Percentiles rank a stretch among this genome's conserved stretches.
These are phyloP conservation scores for Melinaea menophilus DNA, from an alignment of 2,888 invertebrate species.

Conservation along the genomic window DNA sequence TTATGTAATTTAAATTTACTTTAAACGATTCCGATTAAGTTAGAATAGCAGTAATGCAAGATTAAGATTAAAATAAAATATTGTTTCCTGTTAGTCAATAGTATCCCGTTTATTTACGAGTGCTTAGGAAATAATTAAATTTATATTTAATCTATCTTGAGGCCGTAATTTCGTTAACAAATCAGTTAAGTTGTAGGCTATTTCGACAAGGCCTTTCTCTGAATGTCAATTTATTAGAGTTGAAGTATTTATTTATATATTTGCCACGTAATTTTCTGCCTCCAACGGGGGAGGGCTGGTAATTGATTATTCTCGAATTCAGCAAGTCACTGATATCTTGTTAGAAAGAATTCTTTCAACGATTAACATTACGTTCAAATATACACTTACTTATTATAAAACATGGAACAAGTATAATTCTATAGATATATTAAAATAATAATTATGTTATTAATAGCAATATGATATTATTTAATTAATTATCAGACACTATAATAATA, in stretches of 20 bases:
- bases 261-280: neutral
- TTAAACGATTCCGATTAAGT: too few species aligned
- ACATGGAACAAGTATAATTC: too few species aligned
- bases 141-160: neutral
- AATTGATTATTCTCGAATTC: slow-evolving; percentile 2
- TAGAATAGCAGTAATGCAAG: too few species aligned
- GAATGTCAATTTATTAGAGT: neutral
- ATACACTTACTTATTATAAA: too few species aligned
- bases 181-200: neutral
- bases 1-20: too few species aligned
- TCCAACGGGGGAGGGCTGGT: neutral
- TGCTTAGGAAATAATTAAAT: neutral
- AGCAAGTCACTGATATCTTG: slow-evolving; percentile 1
- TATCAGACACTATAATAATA: too few species aligned
- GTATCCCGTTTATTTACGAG: neutral
- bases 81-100: too few species aligned
- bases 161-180: neutral
- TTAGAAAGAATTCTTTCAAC: neutral
- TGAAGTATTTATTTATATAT: slow-evolving; percentile 1
- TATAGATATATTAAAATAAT: too few species aligned
- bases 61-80: too few species aligned
- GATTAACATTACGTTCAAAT: too few species aligned
- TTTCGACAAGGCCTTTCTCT: slow-evolving; percentile 4
- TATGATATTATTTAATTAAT: too few species aligned
- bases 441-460: too few species aligned